These are phyloP conservation scores for Agonopterix arenella DNA, from an alignment of 2,888 invertebrate species.

Conservation along the genomic window DNA sequence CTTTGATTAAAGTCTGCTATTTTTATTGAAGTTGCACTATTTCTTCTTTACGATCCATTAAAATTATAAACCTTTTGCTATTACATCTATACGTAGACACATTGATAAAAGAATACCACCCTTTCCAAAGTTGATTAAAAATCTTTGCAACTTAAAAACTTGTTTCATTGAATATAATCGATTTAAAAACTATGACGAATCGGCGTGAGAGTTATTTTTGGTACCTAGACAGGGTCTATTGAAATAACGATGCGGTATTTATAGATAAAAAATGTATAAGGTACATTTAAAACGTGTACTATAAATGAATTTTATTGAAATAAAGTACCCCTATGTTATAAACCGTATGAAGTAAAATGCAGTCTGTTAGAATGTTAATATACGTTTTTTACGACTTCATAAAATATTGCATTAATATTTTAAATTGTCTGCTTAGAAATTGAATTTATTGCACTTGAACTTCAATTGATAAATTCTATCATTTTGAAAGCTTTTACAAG, in stretches of 20 bases:
- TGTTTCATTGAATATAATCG: constrained; percentile 43
- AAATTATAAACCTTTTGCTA: too few species aligned
- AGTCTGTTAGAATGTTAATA: constrained; percentile 4
- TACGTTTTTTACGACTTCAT: constrained; percentile 1
- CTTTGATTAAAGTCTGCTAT: too few species aligned
- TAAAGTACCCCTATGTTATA: constrained; percentile 57
- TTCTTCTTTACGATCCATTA: too few species aligned
- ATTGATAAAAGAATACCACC: constrained; percentile 16
- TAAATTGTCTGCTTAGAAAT: background rate
- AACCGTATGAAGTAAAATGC: constrained; percentile 18
- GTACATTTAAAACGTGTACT: constrained; percentile 33
- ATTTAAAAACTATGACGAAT: constrained; percentile 64
- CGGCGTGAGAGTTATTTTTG: constrained; percentile 48
- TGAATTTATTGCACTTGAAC: background rate
- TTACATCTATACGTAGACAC: too few species aligned
- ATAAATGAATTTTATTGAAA: constrained; percentile 30
- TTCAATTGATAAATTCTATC: too few species aligned
- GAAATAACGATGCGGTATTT: constrained; percentile 27
- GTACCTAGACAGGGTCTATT: constrained; percentile 30
- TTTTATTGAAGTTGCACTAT: too few species aligned
- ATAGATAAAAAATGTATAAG: constrained; percentile 53
- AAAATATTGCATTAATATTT: background rate
- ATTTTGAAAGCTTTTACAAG: too few species aligned
- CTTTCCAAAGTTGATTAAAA: constrained; percentile 17
- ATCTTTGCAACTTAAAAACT: constrained; percentile 22